Conservation (phyloP, 2,797 vertebrate species). For the Acipenser ruthenus region DNA sequence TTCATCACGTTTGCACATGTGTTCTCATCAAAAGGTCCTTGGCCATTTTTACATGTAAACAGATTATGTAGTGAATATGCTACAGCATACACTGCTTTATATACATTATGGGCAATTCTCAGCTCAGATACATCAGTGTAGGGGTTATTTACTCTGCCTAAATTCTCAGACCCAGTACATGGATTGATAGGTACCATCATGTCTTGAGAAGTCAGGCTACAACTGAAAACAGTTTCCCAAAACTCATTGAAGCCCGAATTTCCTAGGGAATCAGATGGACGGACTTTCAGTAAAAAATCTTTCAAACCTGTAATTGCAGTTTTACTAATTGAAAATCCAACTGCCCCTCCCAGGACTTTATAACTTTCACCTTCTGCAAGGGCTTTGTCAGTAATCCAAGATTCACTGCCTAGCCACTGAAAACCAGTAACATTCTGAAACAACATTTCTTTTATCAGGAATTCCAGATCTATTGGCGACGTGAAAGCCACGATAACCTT, state of each 20-base stretch:
- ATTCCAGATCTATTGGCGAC: constrained; percentile 58
- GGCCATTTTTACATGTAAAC: constrained; percentile 44
- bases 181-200: constrained; percentile 10
- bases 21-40: constrained; percentile 51
- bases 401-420: constrained; percentile 69
- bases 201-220: constrained; percentile 33
- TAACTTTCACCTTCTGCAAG: constrained; percentile 50
- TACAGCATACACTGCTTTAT: constrained; percentile 63
- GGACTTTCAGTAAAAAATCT: constrained; percentile 48
- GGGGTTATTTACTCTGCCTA: constrained; percentile 39
- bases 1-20: constrained; percentile 46
- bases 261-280: constrained; percentile 45
- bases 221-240: constrained; percentile 59
- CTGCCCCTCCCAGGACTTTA: constrained; percentile 55
- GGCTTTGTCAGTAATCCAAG: constrained; percentile 64
- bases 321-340: constrained; percentile 60
- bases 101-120: constrained; percentile 61
- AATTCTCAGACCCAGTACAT: constrained; percentile 54
- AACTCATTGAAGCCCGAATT: constrained; percentile 56
- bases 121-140: constrained; percentile 64
- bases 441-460: constrained; percentile 60
- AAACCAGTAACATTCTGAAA: constrained; percentile 57
- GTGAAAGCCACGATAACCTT: constrained; percentile 67
- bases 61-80: constrained; percentile 56
- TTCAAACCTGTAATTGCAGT: constrained; percentile 55